These are phyloP conservation scores for Xestobium rufovillosum DNA, from an alignment of 2,888 invertebrate species.

Conservation along the genomic window DNA sequence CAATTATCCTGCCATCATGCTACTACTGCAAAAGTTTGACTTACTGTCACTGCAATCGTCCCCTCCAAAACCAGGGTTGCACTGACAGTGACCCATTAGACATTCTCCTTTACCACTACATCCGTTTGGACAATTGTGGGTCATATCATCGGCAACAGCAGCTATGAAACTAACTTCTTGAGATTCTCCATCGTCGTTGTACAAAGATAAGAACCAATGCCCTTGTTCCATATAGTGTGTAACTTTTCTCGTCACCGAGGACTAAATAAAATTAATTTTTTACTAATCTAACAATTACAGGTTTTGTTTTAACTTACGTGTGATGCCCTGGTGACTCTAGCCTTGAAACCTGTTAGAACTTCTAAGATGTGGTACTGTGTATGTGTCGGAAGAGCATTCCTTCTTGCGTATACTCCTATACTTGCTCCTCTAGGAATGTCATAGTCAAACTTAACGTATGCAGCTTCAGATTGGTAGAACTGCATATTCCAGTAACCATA, in stretches of 20 bases:
- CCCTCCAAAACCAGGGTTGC: conserved; percentile 93
- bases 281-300: not conserved
- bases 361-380: conserved; percentile 95
- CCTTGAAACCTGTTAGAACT: conserved; percentile 84
- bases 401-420: conserved; percentile 89
- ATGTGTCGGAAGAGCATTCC: conserved; percentile 91
- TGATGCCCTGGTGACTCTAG: conserved; percentile 73
- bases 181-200: conserved; percentile 91
- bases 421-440: conserved; percentile 85
- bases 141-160: conserved; percentile 83
- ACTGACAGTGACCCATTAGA: conserved; percentile 88
- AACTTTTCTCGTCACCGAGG: conserved; percentile 83
- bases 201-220: conserved; percentile 91
- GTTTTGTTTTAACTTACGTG: conserved; percentile 59
- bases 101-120: conserved; percentile 97
- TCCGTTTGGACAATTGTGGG: conserved; percentile 90
- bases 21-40: conserved; percentile 38
- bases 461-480: conserved; percentile 90
- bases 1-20: conserved; percentile 2
- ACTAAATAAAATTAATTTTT: conserved; percentile 44
- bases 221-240: conserved; percentile 95
- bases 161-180: conserved; percentile 82
- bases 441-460: conserved; percentile 92
- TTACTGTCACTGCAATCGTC: conserved; percentile 94
- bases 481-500: conserved; percentile 98